Percentiles rank a stretch among this genome's conserved stretches.
These are phyloP conservation scores for Gnatocerus cornutus DNA, from an alignment of 2,888 invertebrate genomes.

Conservation along the genomic window DNA sequence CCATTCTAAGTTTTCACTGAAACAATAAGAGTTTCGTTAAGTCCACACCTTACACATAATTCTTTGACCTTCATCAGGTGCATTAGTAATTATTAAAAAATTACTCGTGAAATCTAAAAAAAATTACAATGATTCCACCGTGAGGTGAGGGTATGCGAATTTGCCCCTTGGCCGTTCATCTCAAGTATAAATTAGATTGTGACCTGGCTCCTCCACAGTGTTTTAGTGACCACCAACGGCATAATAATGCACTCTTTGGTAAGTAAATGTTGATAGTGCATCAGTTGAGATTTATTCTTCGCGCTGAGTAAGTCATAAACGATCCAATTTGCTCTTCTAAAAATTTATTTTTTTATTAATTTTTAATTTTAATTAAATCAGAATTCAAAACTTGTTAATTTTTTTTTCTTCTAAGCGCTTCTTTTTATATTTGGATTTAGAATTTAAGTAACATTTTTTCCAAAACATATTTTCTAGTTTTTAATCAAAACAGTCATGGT, in stretches of 20 bases:
- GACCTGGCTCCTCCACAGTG: slow-evolving; percentile 48
- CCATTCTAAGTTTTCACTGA: slow-evolving; percentile 15
- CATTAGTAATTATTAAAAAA: slow-evolving; percentile 37
- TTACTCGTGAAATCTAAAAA: slow-evolving; percentile 29
- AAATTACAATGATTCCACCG: slow-evolving; percentile 38
- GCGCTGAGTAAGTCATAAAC: not conserved
- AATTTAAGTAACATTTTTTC: too few relatives aligned
- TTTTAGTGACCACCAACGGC: slow-evolving; percentile 48
- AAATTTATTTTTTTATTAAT: not conserved
- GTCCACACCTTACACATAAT: slow-evolving; percentile 33
- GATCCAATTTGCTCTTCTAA: too few relatives aligned
- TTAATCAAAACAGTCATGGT: too few relatives aligned
- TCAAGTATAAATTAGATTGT: slow-evolving; percentile 51
- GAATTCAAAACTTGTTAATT: not conserved
- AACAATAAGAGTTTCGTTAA: slow-evolving; percentile 24
- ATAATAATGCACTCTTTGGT: slow-evolving; percentile 49
- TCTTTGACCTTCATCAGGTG: slow-evolving; percentile 36
- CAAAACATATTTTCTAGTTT: too few relatives aligned
- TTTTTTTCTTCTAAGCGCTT: too few relatives aligned
- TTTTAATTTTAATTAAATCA: not conserved
- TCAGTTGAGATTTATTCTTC: slow-evolving; percentile 9
- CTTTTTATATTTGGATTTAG: too few relatives aligned
- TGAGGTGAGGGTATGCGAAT: slow-evolving; percentile 46
- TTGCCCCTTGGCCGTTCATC: slow-evolving; percentile 49
- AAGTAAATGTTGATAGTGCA: slow-evolving; percentile 28